These are phyloP conservation scores for Barypeithes pellucidus DNA, from an alignment of 2,888 invertebrate species.

Conservation along the genomic window DNA sequence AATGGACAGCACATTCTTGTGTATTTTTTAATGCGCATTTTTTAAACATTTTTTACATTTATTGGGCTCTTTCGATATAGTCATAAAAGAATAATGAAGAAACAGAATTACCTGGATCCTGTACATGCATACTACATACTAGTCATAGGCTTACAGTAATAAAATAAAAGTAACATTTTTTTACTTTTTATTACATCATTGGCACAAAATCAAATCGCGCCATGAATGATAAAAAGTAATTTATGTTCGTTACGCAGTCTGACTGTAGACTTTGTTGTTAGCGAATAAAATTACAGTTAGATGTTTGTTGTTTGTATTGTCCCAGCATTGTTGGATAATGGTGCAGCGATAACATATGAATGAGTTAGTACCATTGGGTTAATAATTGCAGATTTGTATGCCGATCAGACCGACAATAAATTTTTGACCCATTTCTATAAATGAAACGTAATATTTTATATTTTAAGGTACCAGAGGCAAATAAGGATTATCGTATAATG, in stretches of 20 bases:
- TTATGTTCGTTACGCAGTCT: constrained; percentile 49
- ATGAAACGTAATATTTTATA: background rate
- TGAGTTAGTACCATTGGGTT: constrained; percentile 33
- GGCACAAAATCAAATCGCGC: constrained; percentile 26
- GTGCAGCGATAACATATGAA: constrained; percentile 49
- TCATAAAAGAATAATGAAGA: too few species aligned
- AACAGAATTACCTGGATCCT: too few species aligned
- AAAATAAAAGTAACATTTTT: constrained; percentile 28
- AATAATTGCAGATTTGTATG: constrained; percentile 41
- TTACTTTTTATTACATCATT: constrained; percentile 42
- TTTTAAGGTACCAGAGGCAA: too few species aligned
- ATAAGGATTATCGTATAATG: too few species aligned
- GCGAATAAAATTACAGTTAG: constrained; percentile 52
- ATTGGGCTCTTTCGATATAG: too few species aligned
- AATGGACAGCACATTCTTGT: too few species aligned
- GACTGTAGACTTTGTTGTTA: constrained; percentile 52
- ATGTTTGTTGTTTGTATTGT: constrained; percentile 53
- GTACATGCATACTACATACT: too few species aligned
- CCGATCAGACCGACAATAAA: constrained; percentile 33
- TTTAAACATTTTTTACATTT: too few species aligned
- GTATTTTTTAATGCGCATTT: too few species aligned
- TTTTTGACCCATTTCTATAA: constrained; percentile 37
- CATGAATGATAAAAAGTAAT: constrained; percentile 46
- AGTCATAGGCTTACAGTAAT: too few species aligned
- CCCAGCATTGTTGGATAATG: constrained; percentile 51